Conservation (phyloP, 2,113 vertebrate species). For the Mola mola region DNA sequence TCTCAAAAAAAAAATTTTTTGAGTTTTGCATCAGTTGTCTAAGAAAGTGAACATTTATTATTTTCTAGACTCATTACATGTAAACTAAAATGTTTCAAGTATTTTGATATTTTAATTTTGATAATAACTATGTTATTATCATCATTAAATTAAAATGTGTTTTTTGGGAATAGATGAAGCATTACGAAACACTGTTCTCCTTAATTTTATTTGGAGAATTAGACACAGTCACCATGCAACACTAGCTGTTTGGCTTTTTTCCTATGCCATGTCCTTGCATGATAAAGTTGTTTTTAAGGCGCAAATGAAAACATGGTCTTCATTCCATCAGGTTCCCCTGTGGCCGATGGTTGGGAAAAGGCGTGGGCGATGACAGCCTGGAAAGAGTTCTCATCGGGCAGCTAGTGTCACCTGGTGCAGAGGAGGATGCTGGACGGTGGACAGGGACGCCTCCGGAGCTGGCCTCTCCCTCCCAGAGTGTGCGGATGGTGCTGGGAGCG, state of each 20-base stretch:
- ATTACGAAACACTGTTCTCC: background rate
- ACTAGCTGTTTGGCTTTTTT: too few relatives aligned
- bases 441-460: constrained; percentile 91
- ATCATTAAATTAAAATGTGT: too few relatives aligned
- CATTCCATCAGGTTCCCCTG: constrained; percentile 87
- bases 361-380: constrained; percentile 91
- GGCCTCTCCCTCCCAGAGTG: constrained; percentile 85
- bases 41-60: too few relatives aligned
- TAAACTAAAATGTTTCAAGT: too few relatives aligned
- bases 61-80: too few relatives aligned
- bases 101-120: too few relatives aligned
- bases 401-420: constrained; percentile 81
- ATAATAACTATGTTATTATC: too few relatives aligned
- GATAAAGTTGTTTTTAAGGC: background rate
- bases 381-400: constrained; percentile 94
- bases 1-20: too few relatives aligned
- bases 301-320: background rate
- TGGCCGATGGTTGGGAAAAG: constrained; percentile 92
- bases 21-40: too few relatives aligned
- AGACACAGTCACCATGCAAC: too few relatives aligned
- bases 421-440: constrained; percentile 88
- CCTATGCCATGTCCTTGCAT: background rate
- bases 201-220: background rate
- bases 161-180: too few relatives aligned
- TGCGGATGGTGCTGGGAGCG: constrained; percentile 86